phyloP scores from a whole-genome alignment of 1,140 invertebrate species.

The Artemia franciscana region DNA sequence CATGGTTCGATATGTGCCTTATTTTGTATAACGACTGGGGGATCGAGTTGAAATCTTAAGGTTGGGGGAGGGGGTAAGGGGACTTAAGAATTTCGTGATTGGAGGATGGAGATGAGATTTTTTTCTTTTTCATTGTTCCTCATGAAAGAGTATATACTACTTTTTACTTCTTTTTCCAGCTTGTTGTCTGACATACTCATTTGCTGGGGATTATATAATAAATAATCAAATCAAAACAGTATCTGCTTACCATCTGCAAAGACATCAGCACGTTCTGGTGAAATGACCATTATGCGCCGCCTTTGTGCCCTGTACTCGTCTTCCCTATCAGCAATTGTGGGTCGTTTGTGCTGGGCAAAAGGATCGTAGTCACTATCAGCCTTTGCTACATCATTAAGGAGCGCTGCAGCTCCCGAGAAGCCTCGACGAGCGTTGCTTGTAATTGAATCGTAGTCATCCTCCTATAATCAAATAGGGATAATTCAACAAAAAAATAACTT shows the following conservation, averaged over 20 bases:
- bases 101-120: no score
- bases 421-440: slow-evolving; percentile 36
- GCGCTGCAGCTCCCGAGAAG: slow-evolving; percentile 60
- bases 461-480: slow-evolving; percentile 29
- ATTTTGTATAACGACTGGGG: no score
- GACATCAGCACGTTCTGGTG: slow-evolving; percentile 82
- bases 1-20: no score
- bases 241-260: slow-evolving; percentile 76
- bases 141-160: no score
- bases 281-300: slow-evolving; percentile 71
- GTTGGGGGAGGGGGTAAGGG: no score
- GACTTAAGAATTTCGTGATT: no score
- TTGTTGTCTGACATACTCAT: no score
- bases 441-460: slow-evolving; percentile 54
- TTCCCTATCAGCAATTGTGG: slow-evolving; percentile 80
- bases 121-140: no score
- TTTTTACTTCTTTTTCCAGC: no score
- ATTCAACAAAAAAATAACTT: no score
- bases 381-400: slow-evolving; percentile 70
- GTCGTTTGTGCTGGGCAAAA: slow-evolving; percentile 69
- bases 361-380: slow-evolving; percentile 87
- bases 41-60: no score
- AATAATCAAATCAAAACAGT: slow-evolving; percentile 10
- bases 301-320: slow-evolving; percentile 83
- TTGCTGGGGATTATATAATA: neutral